Conservation (phyloP, 1,140 invertebrate genomes). For the Drosophila obscura region DNA sequence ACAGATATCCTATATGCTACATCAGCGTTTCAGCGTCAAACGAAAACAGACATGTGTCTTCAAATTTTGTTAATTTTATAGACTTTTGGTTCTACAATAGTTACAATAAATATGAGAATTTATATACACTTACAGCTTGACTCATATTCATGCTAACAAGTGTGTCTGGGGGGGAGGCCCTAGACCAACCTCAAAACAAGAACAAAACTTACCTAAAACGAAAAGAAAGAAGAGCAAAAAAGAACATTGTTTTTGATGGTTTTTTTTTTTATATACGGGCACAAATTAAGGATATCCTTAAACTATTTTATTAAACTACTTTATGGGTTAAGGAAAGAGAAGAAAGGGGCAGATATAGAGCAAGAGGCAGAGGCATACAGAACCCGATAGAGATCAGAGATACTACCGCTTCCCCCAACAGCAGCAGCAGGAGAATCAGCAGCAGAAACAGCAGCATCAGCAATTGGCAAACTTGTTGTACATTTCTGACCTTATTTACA, state of each 20-base stretch:
- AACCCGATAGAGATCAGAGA: conserved; percentile 18
- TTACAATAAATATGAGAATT: conserved; percentile 13
- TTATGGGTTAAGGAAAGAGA: conserved; percentile 1
- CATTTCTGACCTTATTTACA: conserved; percentile 37
- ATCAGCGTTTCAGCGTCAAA: no score
- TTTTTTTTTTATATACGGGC: conserved; percentile 11
- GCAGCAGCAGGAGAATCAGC: no score
- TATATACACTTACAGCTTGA: conserved; percentile 67
- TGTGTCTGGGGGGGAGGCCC: conserved; percentile 19
- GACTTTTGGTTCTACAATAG: conserved; percentile 4
- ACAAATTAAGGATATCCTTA: conserved; percentile 35
- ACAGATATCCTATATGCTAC: no score
- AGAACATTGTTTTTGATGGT: conserved; percentile 16
- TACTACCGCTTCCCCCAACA: conserved; percentile 36
- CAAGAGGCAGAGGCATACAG: neutral
- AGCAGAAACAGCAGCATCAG: neutral
- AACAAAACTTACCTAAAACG: conserved; percentile 76
- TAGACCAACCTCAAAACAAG: conserved; percentile 55
- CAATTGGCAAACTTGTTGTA: conserved; percentile 30
- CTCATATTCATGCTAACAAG: conserved; percentile 72
- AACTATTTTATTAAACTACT: conserved; percentile 34
- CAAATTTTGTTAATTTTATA: no score
- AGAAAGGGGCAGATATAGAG: neutral
- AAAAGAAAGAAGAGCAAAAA: conserved; percentile 34
- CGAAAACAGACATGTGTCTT: neutral